A percentile compares a stretch with the other conserved stretches of the same genome.
phyloP scores from a whole-genome alignment of 2,113 vertebrate genomes.

The Tylochromis polylepis region DNA sequence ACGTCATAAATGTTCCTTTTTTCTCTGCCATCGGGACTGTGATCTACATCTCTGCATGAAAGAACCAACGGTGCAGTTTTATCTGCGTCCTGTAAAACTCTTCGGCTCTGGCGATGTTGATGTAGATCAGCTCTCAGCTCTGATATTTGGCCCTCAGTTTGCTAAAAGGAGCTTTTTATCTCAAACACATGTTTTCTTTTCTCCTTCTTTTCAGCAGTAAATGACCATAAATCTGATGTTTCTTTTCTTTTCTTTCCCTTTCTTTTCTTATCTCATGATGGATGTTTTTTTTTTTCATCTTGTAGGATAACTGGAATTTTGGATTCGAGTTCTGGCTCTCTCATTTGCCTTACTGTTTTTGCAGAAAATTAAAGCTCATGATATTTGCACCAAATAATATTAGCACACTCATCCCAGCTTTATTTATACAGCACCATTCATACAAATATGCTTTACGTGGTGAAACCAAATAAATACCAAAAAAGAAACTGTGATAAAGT shows the following conservation, averaged over 20 bases:
- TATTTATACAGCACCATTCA: not conserved
- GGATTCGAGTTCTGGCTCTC: not conserved
- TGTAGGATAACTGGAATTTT: not conserved
- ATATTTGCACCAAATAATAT: not conserved
- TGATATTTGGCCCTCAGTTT: not conserved
- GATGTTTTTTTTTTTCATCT: not conserved
- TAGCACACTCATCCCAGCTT: not conserved
- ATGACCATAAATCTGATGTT: not conserved
- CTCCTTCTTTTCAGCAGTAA: not conserved
- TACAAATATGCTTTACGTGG: not conserved
- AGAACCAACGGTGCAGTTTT: not conserved
- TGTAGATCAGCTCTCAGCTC: not conserved
- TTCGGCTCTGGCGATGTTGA: not conserved
- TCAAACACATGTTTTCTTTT: not conserved
- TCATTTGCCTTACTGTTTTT: not conserved
- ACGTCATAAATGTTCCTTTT: not conserved
- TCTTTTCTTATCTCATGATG: not conserved
- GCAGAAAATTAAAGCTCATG: not conserved
- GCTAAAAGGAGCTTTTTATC: not conserved
- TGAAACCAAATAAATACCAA: not conserved
- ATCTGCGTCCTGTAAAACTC: not conserved
- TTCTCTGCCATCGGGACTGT: not conserved
- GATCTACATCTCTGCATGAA: not conserved
- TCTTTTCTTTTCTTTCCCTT: fast-evolving
- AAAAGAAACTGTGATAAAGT: not conserved